A percentile compares a stretch with the other conserved stretches of the same genome.
These are phyloP conservation scores for Sciurus niger DNA, from an alignment of 2,113 vertebrate species.

Conservation along the genomic window DNA sequence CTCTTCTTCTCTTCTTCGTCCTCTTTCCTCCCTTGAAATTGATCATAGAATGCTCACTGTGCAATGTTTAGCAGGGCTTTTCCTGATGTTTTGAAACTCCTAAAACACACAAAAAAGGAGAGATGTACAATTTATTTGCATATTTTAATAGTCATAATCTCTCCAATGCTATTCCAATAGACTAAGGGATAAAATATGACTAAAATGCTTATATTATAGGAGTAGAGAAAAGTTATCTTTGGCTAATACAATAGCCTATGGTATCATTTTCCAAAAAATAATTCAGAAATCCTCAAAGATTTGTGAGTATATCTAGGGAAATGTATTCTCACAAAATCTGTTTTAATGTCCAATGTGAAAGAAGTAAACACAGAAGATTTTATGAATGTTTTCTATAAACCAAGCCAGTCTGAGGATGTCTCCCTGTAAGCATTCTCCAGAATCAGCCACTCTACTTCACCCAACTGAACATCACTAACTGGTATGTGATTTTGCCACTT, in stretches of 20 bases:
- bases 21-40: neutral
- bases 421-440: neutral
- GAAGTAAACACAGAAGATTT: neutral
- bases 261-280: neutral
- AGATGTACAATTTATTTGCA: neutral
- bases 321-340: neutral
- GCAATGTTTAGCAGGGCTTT: neutral
- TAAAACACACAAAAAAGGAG: neutral
- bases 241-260: neutral
- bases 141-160: neutral
- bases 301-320: neutral
- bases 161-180: neutral
- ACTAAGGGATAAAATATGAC: neutral
- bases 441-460: neutral
- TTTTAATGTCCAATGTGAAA: conserved; percentile 22
- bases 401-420: neutral
- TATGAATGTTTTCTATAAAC: neutral
- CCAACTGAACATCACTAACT: neutral
- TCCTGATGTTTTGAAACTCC: neutral
- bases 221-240: neutral
- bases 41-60: neutral
- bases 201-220: neutral
- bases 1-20: neutral
- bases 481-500: neutral
- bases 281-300: neutral